A percentile compares a stretch with the other conserved stretches of the same genome.
Evolutionary conservation across 2,113 vertebrate genomes (phyloP).

Genomic region (Tetraodon nigroviridis): DNA sequence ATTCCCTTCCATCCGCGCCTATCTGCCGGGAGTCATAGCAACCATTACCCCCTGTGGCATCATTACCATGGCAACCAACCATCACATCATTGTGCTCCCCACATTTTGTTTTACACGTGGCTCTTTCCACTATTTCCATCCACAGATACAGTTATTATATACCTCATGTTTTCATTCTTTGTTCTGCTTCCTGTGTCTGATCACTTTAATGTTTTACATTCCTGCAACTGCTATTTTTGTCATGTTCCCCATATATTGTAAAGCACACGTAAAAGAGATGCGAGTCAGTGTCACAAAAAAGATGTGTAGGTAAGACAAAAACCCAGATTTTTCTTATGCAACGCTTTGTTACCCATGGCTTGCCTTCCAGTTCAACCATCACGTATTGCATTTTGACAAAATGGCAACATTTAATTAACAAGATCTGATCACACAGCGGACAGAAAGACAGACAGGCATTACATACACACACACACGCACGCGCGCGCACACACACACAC

Average conservation of each 20-base stretch:
- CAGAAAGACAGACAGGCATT: conserved; percentile 1
- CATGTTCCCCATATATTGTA: conserved; percentile 16
- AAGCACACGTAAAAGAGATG: conserved; percentile 5
- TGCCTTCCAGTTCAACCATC: conserved; percentile 42
- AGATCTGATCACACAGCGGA: conserved; percentile 31
- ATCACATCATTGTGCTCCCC: conserved; percentile 43
- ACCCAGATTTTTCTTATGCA: background rate
- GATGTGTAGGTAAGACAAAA: conserved; percentile 13
- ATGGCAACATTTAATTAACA: conserved; percentile 52
- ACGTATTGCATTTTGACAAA: conserved; percentile 51
- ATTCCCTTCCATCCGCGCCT: conserved; percentile 57
- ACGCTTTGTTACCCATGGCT: conserved; percentile 3
- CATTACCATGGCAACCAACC: conserved; percentile 52
- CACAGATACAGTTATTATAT: conserved; percentile 13
- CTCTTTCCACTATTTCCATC: conserved; percentile 1
- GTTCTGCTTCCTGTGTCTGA: background rate
- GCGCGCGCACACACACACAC: conserved; percentile 1
- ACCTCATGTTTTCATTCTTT: conserved; percentile 5
- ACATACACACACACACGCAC: conserved; percentile 6
- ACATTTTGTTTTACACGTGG: conserved; percentile 32
- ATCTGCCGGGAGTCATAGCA: conserved; percentile 50
- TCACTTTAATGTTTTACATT: background rate
- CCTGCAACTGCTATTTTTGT: conserved; percentile 25
- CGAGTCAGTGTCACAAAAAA: conserved; percentile 5
- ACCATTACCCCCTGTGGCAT: conserved; percentile 57